A percentile compares a stretch with the other conserved stretches of the same genome.
phyloP scores from a whole-genome alignment of 2,888 invertebrate genomes.

The Meganola albula region DNA sequence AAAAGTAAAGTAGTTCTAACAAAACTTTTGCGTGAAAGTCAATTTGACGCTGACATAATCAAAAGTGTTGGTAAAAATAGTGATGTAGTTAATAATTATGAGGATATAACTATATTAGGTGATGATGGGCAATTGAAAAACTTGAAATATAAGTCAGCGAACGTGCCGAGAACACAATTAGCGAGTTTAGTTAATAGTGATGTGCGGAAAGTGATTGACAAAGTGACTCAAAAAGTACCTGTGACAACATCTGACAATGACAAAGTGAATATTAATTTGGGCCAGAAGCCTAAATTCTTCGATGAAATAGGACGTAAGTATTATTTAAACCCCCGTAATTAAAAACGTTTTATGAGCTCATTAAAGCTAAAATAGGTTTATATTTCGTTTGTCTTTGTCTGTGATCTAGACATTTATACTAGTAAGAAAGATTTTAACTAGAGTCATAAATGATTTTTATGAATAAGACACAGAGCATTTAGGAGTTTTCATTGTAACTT shows the following conservation, averaged over 20 bases:
- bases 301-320: constrained; percentile 85
- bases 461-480: too few species aligned
- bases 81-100: constrained; percentile 51
- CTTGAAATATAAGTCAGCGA: constrained; percentile 54
- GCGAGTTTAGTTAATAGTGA: constrained; percentile 27
- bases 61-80: constrained; percentile 37
- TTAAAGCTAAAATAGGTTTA: too few species aligned
- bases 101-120: constrained; percentile 61
- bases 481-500: too few species aligned
- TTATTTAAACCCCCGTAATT: background rate
- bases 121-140: constrained; percentile 53
- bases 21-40: constrained; percentile 43
- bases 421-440: too few species aligned
- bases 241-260: constrained; percentile 18
- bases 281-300: constrained; percentile 79
- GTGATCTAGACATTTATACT: too few species aligned
- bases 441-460: too few species aligned
- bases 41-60: constrained; percentile 40
- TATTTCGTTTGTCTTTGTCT: too few species aligned
- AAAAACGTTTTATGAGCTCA: background rate
- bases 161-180: constrained; percentile 30
- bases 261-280: constrained; percentile 19
- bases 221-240: constrained; percentile 25
- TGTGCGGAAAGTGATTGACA: constrained; percentile 23
- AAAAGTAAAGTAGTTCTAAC: constrained; percentile 33